Base-by-base conservation (phyloP, 2,797 vertebrate species). In the Sandelia bainsii region DNA sequence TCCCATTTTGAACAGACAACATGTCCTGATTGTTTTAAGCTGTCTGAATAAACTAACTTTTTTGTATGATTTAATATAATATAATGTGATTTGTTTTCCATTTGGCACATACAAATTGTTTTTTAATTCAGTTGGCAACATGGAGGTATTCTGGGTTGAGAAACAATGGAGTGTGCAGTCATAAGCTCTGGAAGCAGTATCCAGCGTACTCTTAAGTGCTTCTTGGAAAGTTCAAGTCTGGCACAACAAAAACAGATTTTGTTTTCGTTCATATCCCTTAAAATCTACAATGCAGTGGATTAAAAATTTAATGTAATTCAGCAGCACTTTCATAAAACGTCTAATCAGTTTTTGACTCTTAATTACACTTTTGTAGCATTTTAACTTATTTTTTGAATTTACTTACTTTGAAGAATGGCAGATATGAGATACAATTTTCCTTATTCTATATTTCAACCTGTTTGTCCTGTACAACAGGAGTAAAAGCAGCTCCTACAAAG, bases 221-320 rank as follows among this genome's bases (percentile, higher is more conserved):
- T 85, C 63, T 80, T 67, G 58, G 66, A 78, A 85, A 84, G 86
- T 82, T 48, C 64, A 83, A 63, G 69, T 62, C 74, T 87, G 79
- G 63, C 70, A 80, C 69, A 77, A 77, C 45, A 25, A 62, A 84
- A 75, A 77, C 62, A 44, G 22, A 71, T 80, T 85, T 77, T 56
- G 56, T 82, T 90, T 87, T 83, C 62, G 82, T 84, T 63, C 66
- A 61, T 48, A 45, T 79, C 27, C 69, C 75, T 77, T 75, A 40
- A 77, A 87, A 76, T 77, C 29, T 69, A 46, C 69, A 73, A 61
- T 71, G 54, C 46, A 60, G 62, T 49, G 53, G 67, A 83, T 89
- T 82, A 81, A 78, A 80, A 80, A 61, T 27, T 77, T 14, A 54
- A 61, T 74, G 57, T 44, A 81, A 69, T 65, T 65, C 45, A 11